Percentiles rank a stretch among this genome's conserved stretches.
These are phyloP conservation scores for Procapra przewalskii DNA, from an alignment of 2,113 vertebrate genomes.

Conservation along the genomic window DNA sequence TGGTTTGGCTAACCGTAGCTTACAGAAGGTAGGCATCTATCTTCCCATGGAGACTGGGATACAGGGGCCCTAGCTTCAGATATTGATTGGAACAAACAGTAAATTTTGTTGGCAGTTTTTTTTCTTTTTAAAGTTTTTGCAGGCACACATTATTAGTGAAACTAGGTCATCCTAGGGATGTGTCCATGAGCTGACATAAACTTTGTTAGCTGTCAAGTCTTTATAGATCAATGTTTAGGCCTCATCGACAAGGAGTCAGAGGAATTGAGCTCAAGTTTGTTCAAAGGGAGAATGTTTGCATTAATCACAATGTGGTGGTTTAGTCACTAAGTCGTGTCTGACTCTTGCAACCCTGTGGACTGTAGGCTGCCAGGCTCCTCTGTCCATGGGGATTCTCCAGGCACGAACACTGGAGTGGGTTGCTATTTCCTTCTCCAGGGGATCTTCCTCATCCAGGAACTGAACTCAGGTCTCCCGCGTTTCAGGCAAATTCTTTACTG, in stretches of 20 bases:
- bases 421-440: neutral
- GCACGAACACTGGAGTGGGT: neutral
- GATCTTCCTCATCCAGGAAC: neutral
- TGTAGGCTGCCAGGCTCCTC: neutral
- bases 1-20: neutral
- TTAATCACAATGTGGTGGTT: neutral
- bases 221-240: neutral
- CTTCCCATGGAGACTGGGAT: neutral
- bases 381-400: neutral
- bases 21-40: neutral
- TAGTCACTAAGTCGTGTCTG: neutral
- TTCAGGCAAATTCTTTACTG: neutral
- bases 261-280: neutral
- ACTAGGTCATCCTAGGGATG: neutral
- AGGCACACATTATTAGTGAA: neutral
- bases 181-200: neutral
- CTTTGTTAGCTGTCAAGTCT: neutral
- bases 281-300: neutral
- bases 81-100: neutral
- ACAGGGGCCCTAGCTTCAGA: neutral
- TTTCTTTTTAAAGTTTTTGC: neutral
- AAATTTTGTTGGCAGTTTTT: neutral
- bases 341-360: neutral
- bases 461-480: neutral
- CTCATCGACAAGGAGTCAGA: neutral